Evolutionary conservation across 92 coral and sea anemone species (phyloP), one percentile per base, ranked within the genome.

Genomic region (Phenganax marumi): DNA sequence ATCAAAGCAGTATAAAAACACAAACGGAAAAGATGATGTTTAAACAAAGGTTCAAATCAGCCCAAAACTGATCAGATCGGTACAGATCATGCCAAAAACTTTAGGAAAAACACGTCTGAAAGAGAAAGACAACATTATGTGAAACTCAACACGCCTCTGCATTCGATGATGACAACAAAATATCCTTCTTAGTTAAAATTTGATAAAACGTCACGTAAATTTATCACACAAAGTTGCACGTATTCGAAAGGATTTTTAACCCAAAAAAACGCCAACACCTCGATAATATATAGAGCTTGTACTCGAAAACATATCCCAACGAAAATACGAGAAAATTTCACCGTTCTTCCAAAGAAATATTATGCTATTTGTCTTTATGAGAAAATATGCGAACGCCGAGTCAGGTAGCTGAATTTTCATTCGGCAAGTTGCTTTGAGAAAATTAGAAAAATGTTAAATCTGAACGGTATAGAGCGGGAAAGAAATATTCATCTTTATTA

Each of bases 131-230:
- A 12, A 25, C 10, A 25, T 12, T 25, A 12, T 47, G 19, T 62
- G 68, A 21, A 6, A 66, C 43, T 24, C 72, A 66, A 66, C 43
- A 66, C 72, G 72, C 72, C 72, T 66, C 72, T 66, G 26, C n/a
- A n/a, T 33, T 33, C 5, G 43, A 33, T 5, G 43, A 33, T 5
- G 5, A 33, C 43, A 33, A 33, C 43, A 33, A 33, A 33, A 33
- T 33, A 0, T 33, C 43, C 43, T 33, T 33, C 5, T 33, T 33
- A 33, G 3, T 1, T 33, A 18, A 12, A 33, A 25, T 22, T 24
- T 8, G 0, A 58, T 9, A 64, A 6, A 11, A 25, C 50, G 49
- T 66, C 72, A 66, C 72, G 72, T 66, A 66, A 0, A 22, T 25
- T 11, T 39, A 8, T 66, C 26, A 66, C 14, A 66, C 10, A 64